Percentiles rank a stretch among this genome's conserved stretches.
Evolutionary conservation across 1,140 invertebrate species (phyloP).

Genomic region (Caenorhabditis briggsae): DNA sequence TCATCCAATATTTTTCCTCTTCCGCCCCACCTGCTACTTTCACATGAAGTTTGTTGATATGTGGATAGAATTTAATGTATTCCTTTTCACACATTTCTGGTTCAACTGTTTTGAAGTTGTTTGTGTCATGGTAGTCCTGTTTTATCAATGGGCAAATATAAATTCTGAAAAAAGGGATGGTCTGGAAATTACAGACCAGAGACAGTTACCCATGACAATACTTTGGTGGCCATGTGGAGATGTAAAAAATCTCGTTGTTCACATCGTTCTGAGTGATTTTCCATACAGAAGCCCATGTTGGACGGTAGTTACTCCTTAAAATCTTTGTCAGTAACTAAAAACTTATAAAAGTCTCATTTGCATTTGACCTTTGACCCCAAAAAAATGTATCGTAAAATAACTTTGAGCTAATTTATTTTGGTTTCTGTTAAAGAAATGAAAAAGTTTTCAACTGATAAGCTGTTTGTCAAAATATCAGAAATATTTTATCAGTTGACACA

Average conservation of each 20-base stretch:
- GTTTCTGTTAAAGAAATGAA: too few relatives aligned
- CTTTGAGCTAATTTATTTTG: too few relatives aligned
- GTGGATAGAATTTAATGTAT: slow-evolving; percentile 33
- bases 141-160: not conserved
- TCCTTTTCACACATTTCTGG: not conserved
- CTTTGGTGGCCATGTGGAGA: slow-evolving; percentile 13
- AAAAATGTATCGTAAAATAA: too few relatives aligned
- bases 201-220: slow-evolving; percentile 10
- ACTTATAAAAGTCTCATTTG: too few relatives aligned
- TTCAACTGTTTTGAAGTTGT: not conserved
- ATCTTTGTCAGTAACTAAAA: too few relatives aligned
- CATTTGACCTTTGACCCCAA: too few relatives aligned
- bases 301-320: not conserved
- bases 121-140: not conserved
- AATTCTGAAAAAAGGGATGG: not conserved
- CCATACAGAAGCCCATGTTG: slow-evolving; percentile 19
- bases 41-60: not conserved
- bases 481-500: too few relatives aligned
- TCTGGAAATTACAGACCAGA: not conserved
- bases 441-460: too few relatives aligned
- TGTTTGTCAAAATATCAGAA: too few relatives aligned
- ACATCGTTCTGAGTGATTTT: not conserved
- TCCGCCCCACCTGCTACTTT: not conserved
- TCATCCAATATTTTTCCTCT: not conserved
- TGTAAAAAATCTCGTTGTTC: not conserved